These are phyloP conservation scores for Cairina moschata DNA, from an alignment of 2,113 vertebrate species.

Conservation along the genomic window DNA sequence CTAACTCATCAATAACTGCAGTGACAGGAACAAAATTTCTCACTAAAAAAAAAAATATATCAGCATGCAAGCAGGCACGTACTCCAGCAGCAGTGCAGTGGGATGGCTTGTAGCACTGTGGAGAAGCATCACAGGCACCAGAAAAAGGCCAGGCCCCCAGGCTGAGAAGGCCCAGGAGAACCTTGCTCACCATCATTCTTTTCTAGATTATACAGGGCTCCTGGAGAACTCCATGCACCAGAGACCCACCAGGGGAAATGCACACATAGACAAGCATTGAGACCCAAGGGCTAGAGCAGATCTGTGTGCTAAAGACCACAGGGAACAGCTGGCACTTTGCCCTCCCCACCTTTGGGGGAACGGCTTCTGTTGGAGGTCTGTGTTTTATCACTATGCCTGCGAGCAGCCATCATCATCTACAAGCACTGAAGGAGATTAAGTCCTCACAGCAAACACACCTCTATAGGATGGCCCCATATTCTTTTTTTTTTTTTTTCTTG, in stretches of 20 bases:
- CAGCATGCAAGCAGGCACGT: neutral
- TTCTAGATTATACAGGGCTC: neutral
- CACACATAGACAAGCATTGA: neutral
- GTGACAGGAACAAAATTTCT: neutral
- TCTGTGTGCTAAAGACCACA: neutral
- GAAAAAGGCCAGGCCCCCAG: neutral
- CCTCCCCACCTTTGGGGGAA: neutral
- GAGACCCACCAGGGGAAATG: neutral
- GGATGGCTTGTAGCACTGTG: neutral
- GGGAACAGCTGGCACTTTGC: neutral
- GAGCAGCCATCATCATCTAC: neutral
- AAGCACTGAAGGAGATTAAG: neutral
- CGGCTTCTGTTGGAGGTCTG: rapidly evolving
- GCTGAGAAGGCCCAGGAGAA: neutral
- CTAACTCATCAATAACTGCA: neutral
- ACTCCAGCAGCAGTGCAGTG: neutral
- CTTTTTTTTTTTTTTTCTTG: neutral
- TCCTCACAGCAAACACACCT: neutral
- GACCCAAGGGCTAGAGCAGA: neutral
- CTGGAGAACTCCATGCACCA: neutral
- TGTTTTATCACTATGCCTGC: neutral
- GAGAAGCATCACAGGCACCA: neutral
- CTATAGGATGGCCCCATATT: neutral
- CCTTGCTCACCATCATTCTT: neutral
- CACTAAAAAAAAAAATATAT: neutral